Evolutionary conservation across 2,797 vertebrate species (phyloP).

Genomic region (Lacerta viridis): DNA sequence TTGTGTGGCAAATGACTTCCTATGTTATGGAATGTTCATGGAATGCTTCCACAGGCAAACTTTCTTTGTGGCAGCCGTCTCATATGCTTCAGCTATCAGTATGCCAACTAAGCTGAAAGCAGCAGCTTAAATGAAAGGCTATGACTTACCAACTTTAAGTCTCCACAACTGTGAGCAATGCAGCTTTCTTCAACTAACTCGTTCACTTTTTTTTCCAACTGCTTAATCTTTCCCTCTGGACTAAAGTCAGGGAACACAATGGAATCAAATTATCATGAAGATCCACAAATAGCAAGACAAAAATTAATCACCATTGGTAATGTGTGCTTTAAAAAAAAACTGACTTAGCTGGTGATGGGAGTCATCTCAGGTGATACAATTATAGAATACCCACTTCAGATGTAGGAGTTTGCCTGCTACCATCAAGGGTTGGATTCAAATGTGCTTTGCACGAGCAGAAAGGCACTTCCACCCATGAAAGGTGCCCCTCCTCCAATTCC

Average conservation of each 20-base stretch:
- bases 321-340: neutral
- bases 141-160: conserved; percentile 89
- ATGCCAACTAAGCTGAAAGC: neutral
- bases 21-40: neutral
- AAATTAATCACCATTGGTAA: conserved; percentile 21
- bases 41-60: neutral
- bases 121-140: conserved; percentile 22
- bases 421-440: neutral
- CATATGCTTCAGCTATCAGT: neutral
- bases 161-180: conserved; percentile 89
- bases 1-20: neutral
- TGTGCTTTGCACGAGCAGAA: neutral
- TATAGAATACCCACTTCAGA: neutral
- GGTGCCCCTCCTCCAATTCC: neutral
- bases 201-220: conserved; percentile 96
- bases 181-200: conserved; percentile 97
- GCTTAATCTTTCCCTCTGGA: conserved; percentile 94
- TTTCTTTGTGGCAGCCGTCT: neutral
- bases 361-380: neutral
- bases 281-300: conserved; percentile 26
- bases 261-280: conserved; percentile 28
- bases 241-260: conserved; percentile 77
- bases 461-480: neutral
- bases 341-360: neutral
- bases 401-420: neutral